A percentile compares a stretch with the other conserved stretches of the same genome.
phyloP scores from a whole-genome alignment of 1,140 invertebrate species.

The Ephestia elutella region DNA sequence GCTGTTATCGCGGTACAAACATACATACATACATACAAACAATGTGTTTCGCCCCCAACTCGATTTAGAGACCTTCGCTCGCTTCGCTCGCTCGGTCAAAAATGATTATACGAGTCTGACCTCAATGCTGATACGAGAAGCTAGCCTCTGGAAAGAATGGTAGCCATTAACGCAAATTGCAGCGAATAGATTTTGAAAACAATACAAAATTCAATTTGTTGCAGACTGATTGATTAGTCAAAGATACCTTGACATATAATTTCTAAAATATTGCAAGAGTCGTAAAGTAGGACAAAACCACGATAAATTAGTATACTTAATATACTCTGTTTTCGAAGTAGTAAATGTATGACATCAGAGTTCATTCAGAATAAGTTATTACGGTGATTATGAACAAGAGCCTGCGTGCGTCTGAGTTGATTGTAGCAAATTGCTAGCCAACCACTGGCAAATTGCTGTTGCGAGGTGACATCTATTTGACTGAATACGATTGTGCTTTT shows the following conservation, averaged over 20 bases:
- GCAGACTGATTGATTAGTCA: neutral
- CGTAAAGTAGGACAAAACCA: neutral
- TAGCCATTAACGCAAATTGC: too few relatives aligned
- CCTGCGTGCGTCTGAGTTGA: conserved; percentile 24
- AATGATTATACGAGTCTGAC: neutral
- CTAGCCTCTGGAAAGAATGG: too few relatives aligned
- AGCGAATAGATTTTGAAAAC: too few relatives aligned
- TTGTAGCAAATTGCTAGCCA: conserved; percentile 53
- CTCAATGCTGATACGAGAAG: neutral
- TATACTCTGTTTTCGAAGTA: neutral
- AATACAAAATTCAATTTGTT: neutral
- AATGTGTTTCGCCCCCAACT: too few relatives aligned
- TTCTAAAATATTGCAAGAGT: neutral
- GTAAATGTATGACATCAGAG: conserved; percentile 24
- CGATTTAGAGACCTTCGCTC: too few relatives aligned
- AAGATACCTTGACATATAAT: neutral
- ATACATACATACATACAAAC: too few relatives aligned
- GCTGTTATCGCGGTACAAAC: too few relatives aligned
- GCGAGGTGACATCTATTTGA: conserved; percentile 22
- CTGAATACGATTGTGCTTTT: neutral
- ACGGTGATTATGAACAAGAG: conserved; percentile 3
- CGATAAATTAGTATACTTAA: neutral
- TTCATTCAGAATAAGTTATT: conserved; percentile 30
- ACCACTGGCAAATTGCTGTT: conserved; percentile 51
- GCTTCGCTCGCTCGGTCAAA: too few relatives aligned